Conservation (phyloP, 2,888 invertebrate genomes). For the Xylota sylvarum region DNA sequence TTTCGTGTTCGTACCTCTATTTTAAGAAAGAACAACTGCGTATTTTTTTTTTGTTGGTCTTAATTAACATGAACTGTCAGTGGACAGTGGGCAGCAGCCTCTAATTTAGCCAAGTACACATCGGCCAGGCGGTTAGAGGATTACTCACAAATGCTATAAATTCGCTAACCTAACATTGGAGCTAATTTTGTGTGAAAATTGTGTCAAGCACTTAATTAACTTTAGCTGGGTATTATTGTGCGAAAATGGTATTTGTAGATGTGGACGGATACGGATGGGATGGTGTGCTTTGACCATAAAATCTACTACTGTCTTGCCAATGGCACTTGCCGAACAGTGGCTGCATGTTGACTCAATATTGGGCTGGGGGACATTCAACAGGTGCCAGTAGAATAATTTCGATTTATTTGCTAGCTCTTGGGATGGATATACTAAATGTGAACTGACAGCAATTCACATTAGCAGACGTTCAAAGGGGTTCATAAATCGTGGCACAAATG, state of each 20-base stretch:
- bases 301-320: conserved; percentile 9
- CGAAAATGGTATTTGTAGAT: conserved; percentile 8
- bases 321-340: background rate
- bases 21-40: background rate
- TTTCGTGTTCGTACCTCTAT: conserved; percentile 16
- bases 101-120: background rate
- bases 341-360: background rate
- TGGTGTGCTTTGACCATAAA: conserved; percentile 37
- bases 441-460: background rate
- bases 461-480: conserved; percentile 3
- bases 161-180: conserved; percentile 23
- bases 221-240: conserved; percentile 51
- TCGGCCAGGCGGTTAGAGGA: conserved; percentile 5
- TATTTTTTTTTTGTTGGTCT: conserved; percentile 1
- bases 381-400: conserved; percentile 49
- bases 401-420: conserved; percentile 14
- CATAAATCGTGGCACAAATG: conserved; percentile 27
- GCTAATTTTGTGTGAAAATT: conserved; percentile 69
- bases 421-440: background rate
- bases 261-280: conserved; percentile 13
- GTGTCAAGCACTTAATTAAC: conserved; percentile 65
- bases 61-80: conserved; percentile 52
- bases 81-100: background rate
- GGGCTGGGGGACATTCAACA: conserved; percentile 30
- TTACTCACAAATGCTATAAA: conserved; percentile 35